Evolutionary conservation across 1,140 invertebrate species (phyloP).

Genomic region (Charaxes varanes): DNA sequence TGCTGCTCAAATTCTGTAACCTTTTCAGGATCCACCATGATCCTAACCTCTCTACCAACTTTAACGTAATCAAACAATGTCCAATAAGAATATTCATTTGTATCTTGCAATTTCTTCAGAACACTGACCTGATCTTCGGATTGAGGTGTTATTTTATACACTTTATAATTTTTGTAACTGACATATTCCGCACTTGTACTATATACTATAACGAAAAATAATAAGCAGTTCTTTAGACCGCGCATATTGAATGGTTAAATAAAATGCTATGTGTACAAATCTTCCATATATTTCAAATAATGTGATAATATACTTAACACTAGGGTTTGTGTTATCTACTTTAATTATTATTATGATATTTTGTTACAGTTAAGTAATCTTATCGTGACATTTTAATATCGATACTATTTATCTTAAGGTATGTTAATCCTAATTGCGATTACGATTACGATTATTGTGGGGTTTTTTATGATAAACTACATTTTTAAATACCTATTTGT

Average conservation of each 20-base stretch:
- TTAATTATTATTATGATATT: too few relatives aligned
- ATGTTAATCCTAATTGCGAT: too few relatives aligned
- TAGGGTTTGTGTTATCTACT: too few relatives aligned
- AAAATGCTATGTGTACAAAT: neutral
- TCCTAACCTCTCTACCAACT: constrained; percentile 25
- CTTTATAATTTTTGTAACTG: constrained; percentile 64
- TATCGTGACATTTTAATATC: too few relatives aligned
- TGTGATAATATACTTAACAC: too few relatives aligned
- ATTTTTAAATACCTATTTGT: too few relatives aligned
- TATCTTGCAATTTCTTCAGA: constrained; percentile 23
- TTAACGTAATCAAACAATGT: constrained; percentile 22
- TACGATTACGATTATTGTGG: too few relatives aligned
- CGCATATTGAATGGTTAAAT: constrained; percentile 13
- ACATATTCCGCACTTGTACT: constrained; percentile 35
- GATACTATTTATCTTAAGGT: too few relatives aligned
- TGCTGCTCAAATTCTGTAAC: constrained; percentile 28
- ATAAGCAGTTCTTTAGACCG: constrained; percentile 25
- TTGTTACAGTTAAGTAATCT: too few relatives aligned
- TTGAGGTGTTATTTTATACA: constrained; percentile 60
- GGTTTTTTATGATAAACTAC: too few relatives aligned
- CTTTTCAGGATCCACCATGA: constrained; percentile 37
- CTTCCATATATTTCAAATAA: neutral
- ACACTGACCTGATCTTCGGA: constrained; percentile 32
- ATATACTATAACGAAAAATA: constrained; percentile 11
- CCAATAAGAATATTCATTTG: constrained; percentile 34